Conservation (phyloP, 2,113 vertebrate genomes). For the Scomber scombrus region DNA sequence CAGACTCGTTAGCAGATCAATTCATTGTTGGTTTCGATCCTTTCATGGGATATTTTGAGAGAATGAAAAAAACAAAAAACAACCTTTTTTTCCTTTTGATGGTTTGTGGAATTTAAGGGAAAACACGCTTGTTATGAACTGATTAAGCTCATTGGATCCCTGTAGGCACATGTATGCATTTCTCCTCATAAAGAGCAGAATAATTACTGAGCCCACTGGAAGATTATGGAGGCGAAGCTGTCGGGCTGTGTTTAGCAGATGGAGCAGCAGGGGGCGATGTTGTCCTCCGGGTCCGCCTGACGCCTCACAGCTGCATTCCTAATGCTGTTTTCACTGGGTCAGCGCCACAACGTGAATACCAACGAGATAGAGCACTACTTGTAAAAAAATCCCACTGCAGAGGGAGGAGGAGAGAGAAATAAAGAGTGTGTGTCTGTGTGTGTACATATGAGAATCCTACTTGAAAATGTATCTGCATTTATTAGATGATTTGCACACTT, state of each 20-base stretch:
- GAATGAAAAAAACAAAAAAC: not conserved
- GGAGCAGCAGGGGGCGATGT: conserved; percentile 70
- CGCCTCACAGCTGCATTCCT: conserved; percentile 57
- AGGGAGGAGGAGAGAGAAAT: conserved; percentile 21
- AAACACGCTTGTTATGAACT: not conserved
- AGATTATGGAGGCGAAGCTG: not conserved
- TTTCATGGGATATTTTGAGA: not conserved
- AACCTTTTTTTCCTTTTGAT: not conserved
- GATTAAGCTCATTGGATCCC: not conserved
- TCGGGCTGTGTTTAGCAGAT: conserved; percentile 1
- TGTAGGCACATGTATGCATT: too few species aligned
- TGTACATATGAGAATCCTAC: not conserved
- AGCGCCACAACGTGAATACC: conserved; percentile 75
- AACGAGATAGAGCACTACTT: conserved; percentile 68
- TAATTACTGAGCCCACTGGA: not conserved
- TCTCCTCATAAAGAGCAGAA: too few species aligned
- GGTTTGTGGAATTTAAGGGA: not conserved
- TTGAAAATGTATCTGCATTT: conserved; percentile 23
- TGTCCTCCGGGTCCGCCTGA: conserved; percentile 45
- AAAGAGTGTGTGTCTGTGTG: conserved; percentile 32
- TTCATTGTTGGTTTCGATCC: not conserved
- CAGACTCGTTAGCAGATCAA: not conserved
- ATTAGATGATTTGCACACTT: conserved; percentile 21
- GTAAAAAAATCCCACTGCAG: conserved; percentile 69
- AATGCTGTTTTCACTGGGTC: conserved; percentile 68